phyloP scores from a whole-genome alignment of 1,140 invertebrate genomes.

The Oryzaephilus surinamensis region DNA sequence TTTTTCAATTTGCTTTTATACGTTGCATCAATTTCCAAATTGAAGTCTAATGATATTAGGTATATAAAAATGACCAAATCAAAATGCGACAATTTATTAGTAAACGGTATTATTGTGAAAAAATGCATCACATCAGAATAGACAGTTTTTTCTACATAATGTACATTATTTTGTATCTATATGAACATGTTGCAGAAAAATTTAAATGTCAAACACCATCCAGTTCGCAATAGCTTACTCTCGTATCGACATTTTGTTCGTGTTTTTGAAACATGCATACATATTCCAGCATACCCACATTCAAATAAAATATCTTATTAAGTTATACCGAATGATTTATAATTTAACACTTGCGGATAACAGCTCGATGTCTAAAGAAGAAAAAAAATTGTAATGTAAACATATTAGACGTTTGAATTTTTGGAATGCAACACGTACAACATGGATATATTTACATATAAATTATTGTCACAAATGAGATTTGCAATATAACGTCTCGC shows the following conservation, averaged over 20 bases:
- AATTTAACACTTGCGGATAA: slow-evolving; percentile 15
- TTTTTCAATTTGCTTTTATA: no score
- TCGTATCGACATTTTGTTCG: slow-evolving; percentile 1
- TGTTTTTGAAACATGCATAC: slow-evolving; percentile 4
- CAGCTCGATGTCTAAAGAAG: slow-evolving; percentile 1
- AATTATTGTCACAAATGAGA: slow-evolving; percentile 36
- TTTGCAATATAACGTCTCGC: slow-evolving; percentile 32
- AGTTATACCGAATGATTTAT: slow-evolving; percentile 13
- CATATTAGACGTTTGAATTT: slow-evolving; percentile 23
- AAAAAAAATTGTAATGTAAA: slow-evolving; percentile 9
- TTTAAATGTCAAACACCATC: no score
- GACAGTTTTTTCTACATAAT: no score
- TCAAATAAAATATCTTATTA: slow-evolving; percentile 13
- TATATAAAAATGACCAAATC: no score
- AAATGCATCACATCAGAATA: no score
- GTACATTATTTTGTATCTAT: no score
- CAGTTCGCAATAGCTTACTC: no score
- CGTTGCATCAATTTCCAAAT: no score
- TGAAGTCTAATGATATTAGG: no score
- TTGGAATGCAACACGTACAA: slow-evolving; percentile 28
- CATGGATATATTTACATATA: slow-evolving; percentile 35
- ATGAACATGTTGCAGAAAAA: no score
- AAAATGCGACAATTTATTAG: no score
- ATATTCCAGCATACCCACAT: neutral
- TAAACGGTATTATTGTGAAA: no score